These are phyloP conservation scores for Antheraea assamensis DNA, from an alignment of 2,888 invertebrate genomes.

Conservation along the genomic window DNA sequence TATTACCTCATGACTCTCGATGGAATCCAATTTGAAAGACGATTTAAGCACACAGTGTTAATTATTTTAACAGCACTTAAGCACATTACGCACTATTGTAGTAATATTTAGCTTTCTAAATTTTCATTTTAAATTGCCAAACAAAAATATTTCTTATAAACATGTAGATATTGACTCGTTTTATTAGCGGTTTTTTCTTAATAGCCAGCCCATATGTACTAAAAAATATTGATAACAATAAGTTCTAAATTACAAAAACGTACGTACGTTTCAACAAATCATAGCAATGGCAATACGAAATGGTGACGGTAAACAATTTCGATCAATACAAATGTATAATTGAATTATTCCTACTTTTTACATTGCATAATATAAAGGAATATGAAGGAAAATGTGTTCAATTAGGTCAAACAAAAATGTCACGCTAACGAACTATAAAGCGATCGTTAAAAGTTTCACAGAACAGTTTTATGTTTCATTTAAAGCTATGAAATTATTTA, in stretches of 20 bases:
- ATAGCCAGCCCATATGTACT: not conserved
- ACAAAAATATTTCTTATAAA: constrained; percentile 7
- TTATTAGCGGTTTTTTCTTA: not conserved
- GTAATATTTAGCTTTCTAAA: constrained; percentile 17
- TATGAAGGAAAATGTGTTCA: constrained; percentile 5
- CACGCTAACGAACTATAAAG: constrained; percentile 16
- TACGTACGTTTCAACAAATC: too few relatives aligned
- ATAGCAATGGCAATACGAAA: not conserved
- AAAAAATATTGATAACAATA: not conserved
- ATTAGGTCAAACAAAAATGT: constrained; percentile 7
- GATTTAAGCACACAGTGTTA: constrained; percentile 43
- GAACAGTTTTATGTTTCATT: constrained; percentile 7
- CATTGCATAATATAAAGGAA: constrained; percentile 2
- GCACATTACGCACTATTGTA: constrained; percentile 54
- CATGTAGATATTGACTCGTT: too few relatives aligned
- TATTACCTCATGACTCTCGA: constrained; percentile 67
- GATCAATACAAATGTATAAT: constrained; percentile 11
- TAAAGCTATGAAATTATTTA: constrained; percentile 24
- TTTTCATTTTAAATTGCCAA: constrained; percentile 13
- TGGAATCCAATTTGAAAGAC: constrained; percentile 72
- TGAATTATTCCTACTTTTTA: constrained; percentile 3
- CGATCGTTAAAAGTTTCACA: constrained; percentile 10
- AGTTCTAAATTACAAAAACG: not conserved
- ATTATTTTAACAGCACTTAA: constrained; percentile 44
- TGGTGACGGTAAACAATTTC: not conserved